Base-by-base conservation (phyloP, 2,888 invertebrate genomes). In the Eupeodes luniger region DNA sequence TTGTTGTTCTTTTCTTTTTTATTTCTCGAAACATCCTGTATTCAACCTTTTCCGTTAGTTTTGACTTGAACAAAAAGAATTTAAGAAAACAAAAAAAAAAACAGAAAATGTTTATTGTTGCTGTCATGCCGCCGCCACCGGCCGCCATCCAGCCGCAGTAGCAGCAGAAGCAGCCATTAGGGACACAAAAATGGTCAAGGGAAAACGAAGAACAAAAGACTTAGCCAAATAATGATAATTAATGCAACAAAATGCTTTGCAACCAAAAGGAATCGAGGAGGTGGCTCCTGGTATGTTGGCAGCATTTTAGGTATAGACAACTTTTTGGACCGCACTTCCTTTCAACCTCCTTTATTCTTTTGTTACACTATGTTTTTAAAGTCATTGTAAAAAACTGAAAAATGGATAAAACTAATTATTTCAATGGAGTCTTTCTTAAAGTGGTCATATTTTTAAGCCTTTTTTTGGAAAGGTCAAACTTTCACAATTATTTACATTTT, bases 141-240 rank as follows among this genome's bases (percentile, higher is more conserved):
- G 40, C 9, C 40, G 40, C 40, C 40, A 36, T 36, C 36, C 7
- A 40, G 40, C 40, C 5, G 40, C 40, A 27, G 27, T 9, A 40
- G 9, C 40, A 40, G 40, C 40, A 5, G 40, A 5, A 40, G 40
- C 44, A 69, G 61, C 77, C 78, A 86, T 86, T 82, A 86, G 57
- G 59, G 75, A 80, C 53, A 79, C 72, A 67, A 79, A 72, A 66
- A 70, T 79, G 78, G 51, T 70, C 62, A 66, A 61, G 11, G n/a
- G 40, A 36, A 27, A 78, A 47, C 10, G 7, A 3, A n/a, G 9
- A 67, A 81, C 70, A 81, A 85, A 85, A 81, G 81, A 74, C 55
- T 85, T 86, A 76, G 75, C 59, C 79, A 76, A 76, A 87, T 76
- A 76, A 87, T 76, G 61, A 66, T 87, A 87, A 87, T 83, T 87